These are phyloP conservation scores for Lanistes nyassanus DNA, from an alignment of 1,140 invertebrate genomes.

Conservation along the genomic window DNA sequence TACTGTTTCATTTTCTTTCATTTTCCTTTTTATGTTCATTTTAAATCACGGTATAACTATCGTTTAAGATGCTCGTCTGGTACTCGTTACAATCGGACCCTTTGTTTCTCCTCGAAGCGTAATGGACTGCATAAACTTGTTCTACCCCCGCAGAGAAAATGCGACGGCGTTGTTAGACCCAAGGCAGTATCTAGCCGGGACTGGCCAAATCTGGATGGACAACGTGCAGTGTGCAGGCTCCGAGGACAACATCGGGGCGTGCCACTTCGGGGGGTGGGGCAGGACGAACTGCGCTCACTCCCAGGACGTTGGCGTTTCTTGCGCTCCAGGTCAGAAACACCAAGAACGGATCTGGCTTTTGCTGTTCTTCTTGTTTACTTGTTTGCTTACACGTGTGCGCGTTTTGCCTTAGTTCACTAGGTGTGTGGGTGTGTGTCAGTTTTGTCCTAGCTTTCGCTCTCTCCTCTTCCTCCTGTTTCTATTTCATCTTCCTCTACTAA, in stretches of 20 bases:
- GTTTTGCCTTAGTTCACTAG: too few relatives aligned
- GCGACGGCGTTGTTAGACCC: background rate
- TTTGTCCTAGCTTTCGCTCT: background rate
- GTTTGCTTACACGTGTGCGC: too few relatives aligned
- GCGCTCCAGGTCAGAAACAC: slow-evolving; percentile 1
- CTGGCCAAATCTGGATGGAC: slow-evolving; percentile 73
- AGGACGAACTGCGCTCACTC: slow-evolving; percentile 76
- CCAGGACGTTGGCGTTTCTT: slow-evolving; percentile 69
- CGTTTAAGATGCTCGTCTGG: too few relatives aligned
- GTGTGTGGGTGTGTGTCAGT: too few relatives aligned
- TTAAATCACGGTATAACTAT: too few relatives aligned
- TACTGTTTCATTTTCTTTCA: too few relatives aligned
- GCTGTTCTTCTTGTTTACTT: too few relatives aligned
- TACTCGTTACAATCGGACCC: too few relatives aligned
- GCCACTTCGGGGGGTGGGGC: slow-evolving; percentile 79
- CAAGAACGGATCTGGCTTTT: too few relatives aligned
- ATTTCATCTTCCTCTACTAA: background rate
- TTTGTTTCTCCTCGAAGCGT: too few relatives aligned
- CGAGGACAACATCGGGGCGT: slow-evolving; percentile 76
- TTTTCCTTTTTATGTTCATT: too few relatives aligned
- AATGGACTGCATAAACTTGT: too few relatives aligned
- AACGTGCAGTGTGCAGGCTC: slow-evolving; percentile 77
- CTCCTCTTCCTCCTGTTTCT: background rate
- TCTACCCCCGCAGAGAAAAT: background rate
- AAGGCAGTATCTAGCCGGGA: slow-evolving; percentile 22